Evolutionary conservation across 2,113 vertebrate genomes (phyloP).

Genomic region (Protobothrops mucrosquamatus): DNA sequence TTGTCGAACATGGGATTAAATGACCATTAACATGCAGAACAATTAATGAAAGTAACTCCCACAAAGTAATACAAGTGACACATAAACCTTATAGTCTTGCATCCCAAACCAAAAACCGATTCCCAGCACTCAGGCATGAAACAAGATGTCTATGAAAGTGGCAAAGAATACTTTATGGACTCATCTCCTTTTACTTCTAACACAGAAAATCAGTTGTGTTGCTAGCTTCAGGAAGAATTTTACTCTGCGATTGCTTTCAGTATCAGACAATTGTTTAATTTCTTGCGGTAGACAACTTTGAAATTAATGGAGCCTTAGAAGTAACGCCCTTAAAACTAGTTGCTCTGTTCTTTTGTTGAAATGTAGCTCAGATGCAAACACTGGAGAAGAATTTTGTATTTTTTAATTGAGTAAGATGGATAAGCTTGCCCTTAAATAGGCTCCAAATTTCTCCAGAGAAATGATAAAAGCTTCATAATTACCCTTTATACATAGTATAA

Average conservation of each 20-base stretch:
- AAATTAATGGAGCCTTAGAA: neutral
- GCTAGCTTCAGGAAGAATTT: neutral
- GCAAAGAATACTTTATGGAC: neutral
- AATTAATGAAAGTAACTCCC: slow-evolving; percentile 39
- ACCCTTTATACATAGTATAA: neutral
- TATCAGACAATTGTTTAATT: neutral
- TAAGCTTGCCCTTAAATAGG: neutral
- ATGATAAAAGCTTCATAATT: slow-evolving; percentile 3
- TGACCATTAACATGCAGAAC: slow-evolving; percentile 47
- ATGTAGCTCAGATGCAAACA: neutral
- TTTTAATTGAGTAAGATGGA: neutral
- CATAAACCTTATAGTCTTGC: neutral
- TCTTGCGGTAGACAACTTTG: neutral
- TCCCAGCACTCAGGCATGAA: slow-evolving; percentile 2
- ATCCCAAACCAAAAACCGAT: neutral
- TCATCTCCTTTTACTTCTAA: neutral
- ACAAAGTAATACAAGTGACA: slow-evolving; percentile 5
- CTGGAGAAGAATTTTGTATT: neutral
- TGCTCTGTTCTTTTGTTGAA: neutral
- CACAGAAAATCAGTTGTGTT: neutral
- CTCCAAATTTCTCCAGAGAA: neutral
- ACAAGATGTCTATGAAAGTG: neutral
- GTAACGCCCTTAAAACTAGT: neutral
- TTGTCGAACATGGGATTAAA: slow-evolving; percentile 39
- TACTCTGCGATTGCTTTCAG: neutral